Percentiles rank a stretch among this genome's conserved stretches.
These are phyloP conservation scores for Brachionus sp. DNA, from an alignment of 1,140 invertebrate genomes.

Conservation along the genomic window DNA sequence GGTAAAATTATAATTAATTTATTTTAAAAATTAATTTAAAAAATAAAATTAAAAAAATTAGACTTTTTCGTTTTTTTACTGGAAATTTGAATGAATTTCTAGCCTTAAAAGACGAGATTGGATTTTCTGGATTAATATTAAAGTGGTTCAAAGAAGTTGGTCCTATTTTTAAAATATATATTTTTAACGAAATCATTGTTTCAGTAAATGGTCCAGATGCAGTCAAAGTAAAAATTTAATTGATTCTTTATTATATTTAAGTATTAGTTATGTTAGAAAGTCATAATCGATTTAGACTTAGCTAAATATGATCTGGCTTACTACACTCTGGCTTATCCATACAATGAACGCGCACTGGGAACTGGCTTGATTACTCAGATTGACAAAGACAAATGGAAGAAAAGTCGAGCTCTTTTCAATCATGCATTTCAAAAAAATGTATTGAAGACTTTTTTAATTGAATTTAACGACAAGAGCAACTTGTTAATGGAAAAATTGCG, in stretches of 20 bases:
- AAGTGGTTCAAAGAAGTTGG: constrained; percentile 17
- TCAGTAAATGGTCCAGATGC: constrained; percentile 2
- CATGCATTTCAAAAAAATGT: constrained; percentile 29
- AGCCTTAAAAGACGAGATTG: neutral
- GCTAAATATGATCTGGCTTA: constrained; percentile 13
- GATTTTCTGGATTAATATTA: neutral
- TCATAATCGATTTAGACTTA: constrained; percentile 9
- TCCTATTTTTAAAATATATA: neutral
- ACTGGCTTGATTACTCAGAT: neutral
- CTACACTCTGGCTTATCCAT: neutral
- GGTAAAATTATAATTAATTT: neutral
- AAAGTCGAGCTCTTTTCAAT: constrained; percentile 20
- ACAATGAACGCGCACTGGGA: constrained; percentile 7
- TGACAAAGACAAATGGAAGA: constrained; percentile 23
- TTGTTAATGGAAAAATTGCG: constrained; percentile 29
- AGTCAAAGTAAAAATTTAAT: neutral
- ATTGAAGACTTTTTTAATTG: neutral
- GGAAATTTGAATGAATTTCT: constrained; percentile 16
- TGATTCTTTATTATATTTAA: too few relatives aligned
- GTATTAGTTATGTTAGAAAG: neutral
- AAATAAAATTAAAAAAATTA: neutral
- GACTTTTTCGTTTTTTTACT: constrained; percentile 5
- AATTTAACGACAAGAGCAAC: constrained; percentile 18
- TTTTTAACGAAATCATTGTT: constrained; percentile 6
- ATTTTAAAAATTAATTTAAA: too few relatives aligned